Percentiles rank a stretch among this genome's conserved stretches.
These are phyloP conservation scores for Leptodactylus fallax DNA, from an alignment of 2,797 vertebrate genomes.

Conservation along the genomic window DNA sequence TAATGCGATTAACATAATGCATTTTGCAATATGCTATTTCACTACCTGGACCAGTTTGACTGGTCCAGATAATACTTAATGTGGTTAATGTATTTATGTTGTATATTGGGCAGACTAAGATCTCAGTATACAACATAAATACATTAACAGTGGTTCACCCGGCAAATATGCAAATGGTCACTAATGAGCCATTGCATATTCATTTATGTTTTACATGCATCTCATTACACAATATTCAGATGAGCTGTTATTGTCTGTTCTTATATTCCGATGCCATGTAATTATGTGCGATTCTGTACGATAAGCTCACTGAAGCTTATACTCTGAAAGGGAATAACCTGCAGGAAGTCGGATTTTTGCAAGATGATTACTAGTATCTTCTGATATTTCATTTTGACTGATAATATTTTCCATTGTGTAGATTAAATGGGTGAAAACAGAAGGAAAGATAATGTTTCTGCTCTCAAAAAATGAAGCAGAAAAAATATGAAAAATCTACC, in stretches of 20 bases:
- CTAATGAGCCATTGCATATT: conserved; percentile 47
- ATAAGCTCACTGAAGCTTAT: not conserved
- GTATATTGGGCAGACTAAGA: too few species aligned
- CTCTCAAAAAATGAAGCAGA: not conserved
- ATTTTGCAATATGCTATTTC: not conserved
- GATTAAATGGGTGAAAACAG: not conserved
- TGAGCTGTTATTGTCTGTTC: conserved; percentile 35
- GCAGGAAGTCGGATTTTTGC: conserved; percentile 1
- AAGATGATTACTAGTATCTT: not conserved
- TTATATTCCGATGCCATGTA: conserved; percentile 16
- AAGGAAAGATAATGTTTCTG: not conserved
- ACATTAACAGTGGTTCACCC: not conserved
- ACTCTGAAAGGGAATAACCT: conserved; percentile 10
- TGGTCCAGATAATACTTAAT: not conserved
- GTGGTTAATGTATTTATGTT: too few species aligned
- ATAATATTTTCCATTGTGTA: conserved; percentile 8
- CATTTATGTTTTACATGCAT: conserved; percentile 42
- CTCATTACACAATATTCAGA: conserved; percentile 49
- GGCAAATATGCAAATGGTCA: conserved; percentile 34
- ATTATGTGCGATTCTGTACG: conserved; percentile 13
- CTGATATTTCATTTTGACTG: not conserved
- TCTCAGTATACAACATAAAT: not conserved
- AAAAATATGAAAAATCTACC: not conserved
- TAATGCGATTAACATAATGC: not conserved
- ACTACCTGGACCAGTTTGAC: not conserved